These are phyloP conservation scores for Diachasmimorpha longicaudata DNA, from an alignment of 1,140 invertebrate genomes.

Conservation along the genomic window DNA sequence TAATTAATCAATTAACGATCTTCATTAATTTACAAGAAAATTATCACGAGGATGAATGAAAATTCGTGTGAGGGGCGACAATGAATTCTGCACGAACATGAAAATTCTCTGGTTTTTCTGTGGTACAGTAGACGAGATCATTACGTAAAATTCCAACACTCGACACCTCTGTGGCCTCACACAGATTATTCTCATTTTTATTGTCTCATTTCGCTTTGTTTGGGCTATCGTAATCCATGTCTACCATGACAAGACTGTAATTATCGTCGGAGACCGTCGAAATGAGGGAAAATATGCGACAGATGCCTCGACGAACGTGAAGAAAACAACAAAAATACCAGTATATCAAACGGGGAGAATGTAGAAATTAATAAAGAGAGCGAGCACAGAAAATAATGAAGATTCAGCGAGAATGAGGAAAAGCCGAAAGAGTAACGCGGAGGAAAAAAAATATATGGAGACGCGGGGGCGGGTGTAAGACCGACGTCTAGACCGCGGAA, in stretches of 20 bases:
- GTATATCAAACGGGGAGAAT: slow-evolving; percentile 1
- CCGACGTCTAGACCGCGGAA: slow-evolving; percentile 26
- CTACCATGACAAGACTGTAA: not conserved
- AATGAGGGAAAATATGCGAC: not conserved
- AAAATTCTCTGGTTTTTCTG: too few species aligned
- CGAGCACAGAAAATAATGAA: slow-evolving; percentile 14
- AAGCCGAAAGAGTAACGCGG: not conserved
- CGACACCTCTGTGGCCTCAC: not conserved
- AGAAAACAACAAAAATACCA: not conserved
- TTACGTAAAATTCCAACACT: not conserved
- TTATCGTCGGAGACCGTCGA: not conserved
- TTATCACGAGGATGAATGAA: not conserved
- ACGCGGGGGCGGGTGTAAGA: not conserved
- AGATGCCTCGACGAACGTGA: slow-evolving; percentile 8
- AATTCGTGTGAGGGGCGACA: too few species aligned
- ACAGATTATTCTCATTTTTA: not conserved
- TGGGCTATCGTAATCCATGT: not conserved
- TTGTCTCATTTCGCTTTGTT: not conserved
- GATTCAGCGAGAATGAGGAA: slow-evolving; percentile 14
- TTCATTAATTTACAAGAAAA: not conserved
- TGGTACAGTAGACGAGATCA: too few species aligned
- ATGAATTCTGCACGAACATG: too few species aligned
- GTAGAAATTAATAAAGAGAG: not conserved
- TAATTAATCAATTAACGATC: not conserved
- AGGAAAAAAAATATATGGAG: not conserved